A percentile compares a stretch with the other conserved stretches of the same genome.
Evolutionary conservation across 1,140 invertebrate genomes (phyloP).

Genomic region (Penaeus indicus): DNA sequence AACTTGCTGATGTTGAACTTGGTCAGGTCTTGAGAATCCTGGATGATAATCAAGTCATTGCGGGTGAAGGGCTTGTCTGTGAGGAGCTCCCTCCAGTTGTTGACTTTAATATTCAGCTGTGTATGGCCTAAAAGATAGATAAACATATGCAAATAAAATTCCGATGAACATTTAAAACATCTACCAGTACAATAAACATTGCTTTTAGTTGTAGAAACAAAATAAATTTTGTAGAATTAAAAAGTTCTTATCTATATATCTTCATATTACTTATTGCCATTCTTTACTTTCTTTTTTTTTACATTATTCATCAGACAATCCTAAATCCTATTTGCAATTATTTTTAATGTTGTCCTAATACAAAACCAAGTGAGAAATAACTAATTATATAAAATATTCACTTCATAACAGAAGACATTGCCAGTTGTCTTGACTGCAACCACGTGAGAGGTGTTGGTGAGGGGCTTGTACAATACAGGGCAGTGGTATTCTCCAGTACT

Average conservation of each 20-base stretch:
- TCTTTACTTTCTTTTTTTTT: too few relatives aligned
- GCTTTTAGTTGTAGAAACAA: too few relatives aligned
- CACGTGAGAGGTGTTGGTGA: slow-evolving; percentile 96
- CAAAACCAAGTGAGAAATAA: not conserved
- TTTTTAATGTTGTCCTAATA: not conserved
- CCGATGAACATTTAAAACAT: not conserved
- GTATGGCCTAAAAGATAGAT: slow-evolving; percentile 81
- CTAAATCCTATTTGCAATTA: too few relatives aligned
- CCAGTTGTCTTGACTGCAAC: slow-evolving; percentile 92
- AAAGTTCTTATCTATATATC: too few relatives aligned
- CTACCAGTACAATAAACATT: too few relatives aligned
- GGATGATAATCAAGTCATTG: slow-evolving; percentile 93
- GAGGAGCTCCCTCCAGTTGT: slow-evolving; percentile 94
- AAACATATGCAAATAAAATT: not conserved
- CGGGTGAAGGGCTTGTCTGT: slow-evolving; percentile 91
- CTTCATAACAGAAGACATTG: slow-evolving; percentile 96
- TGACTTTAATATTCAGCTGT: slow-evolving; percentile 94
- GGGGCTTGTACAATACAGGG: slow-evolving; percentile 94
- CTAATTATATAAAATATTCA: slow-evolving; percentile 67
- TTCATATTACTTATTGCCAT: too few relatives aligned
- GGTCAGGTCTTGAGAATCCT: slow-evolving; percentile 89
- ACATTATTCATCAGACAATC: not conserved
- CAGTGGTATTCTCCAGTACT: slow-evolving; percentile 82
- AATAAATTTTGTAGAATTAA: too few relatives aligned
- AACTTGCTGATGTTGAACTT: slow-evolving; percentile 96